Base-by-base conservation (phyloP, 1,140 invertebrate species). In the Bombus confusus region DNA sequence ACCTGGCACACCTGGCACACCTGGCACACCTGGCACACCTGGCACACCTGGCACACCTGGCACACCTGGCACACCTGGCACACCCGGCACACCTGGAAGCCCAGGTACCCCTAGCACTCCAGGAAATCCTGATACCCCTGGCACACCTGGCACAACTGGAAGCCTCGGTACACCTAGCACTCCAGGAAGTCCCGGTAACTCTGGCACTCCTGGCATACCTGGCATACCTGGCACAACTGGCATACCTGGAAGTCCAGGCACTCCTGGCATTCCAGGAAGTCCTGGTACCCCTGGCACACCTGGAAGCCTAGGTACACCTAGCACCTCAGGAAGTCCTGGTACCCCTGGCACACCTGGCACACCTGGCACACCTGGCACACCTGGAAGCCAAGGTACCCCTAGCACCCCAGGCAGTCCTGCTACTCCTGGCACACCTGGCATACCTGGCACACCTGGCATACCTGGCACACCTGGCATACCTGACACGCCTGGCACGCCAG, bases 1-100 rank as follows among this genome's bases (percentile, higher is more conserved):
- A 10, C 10, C 83, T n/a, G 83, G 74, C 31, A 34, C 34, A 1
- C 59, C 84, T 1, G 84, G 97, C 52, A 92, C 95, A 62, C 96
- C 97, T 0, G 97, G 97, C 28, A 96, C 96, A 83, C 93, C 96
- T 47, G 71, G 43, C 1, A 73, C 28, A 1, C 18, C 85, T 12
- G 74, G 41, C 9, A 10, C 31, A 1, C n/a, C 69, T 10, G 85
- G 73, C 1, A 74, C 28, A 1, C n/a, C 82, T 52, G 83, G 74
- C 18, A 34, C 28, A 0, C 74, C 87, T 0, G 84, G 97, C 64
- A 92, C 95, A 66, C 96, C 97, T 43, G 72, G 64, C 0, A 68
- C 39, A 3, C 52, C 81, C 0, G 72, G 76, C 8, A 43, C 47
- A 0, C 73, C 82, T 0, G 88, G 37, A 1, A 47, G n/a, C 3